A percentile compares a stretch with the other conserved stretches of the same genome.
Conservation (phyloP, 30 jellyfish, hydroid and myxozoan genomes). For the Cassiopea xamachana region DNA sequence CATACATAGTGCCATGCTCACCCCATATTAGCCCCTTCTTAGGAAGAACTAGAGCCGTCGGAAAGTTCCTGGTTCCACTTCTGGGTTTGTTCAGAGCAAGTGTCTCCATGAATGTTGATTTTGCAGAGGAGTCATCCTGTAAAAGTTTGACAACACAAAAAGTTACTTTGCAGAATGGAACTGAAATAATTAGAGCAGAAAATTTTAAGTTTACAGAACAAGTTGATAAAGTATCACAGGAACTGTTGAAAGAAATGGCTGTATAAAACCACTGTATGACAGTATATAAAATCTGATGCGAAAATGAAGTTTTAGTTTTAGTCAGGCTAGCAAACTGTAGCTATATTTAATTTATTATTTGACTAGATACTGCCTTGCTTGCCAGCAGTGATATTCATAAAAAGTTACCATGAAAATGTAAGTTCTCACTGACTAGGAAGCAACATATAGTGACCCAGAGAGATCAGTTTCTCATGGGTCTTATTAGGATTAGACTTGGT, state of each 20-base stretch:
- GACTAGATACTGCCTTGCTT: conserved; percentile 5
- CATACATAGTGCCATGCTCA: not conserved
- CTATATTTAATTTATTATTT: too few species aligned
- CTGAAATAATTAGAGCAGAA: not conserved
- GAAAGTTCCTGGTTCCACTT: too few species aligned
- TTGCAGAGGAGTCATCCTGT: not conserved
- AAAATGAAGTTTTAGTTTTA: too few species aligned
- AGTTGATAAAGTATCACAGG: not conserved
- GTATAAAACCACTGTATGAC: not conserved
- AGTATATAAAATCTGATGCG: not conserved
- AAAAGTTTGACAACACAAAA: not conserved
- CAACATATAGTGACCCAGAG: conserved; percentile 4
- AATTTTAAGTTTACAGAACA: not conserved
- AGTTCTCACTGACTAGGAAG: not conserved
- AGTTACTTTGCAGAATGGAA: not conserved
- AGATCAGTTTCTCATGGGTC: conserved; percentile 56
- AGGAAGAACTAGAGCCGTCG: not conserved
- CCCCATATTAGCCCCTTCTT: not conserved
- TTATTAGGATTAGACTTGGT: conserved; percentile 70
- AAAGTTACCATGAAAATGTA: conserved; percentile 3
- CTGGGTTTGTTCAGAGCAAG: not conserved
- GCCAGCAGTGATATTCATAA: conserved; percentile 15
- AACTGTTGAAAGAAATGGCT: not conserved
- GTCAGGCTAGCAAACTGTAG: too few species aligned
- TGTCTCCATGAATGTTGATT: not conserved